Base-by-base conservation (phyloP, 2,797 vertebrate species). In the Takifugu rubripes region DNA sequence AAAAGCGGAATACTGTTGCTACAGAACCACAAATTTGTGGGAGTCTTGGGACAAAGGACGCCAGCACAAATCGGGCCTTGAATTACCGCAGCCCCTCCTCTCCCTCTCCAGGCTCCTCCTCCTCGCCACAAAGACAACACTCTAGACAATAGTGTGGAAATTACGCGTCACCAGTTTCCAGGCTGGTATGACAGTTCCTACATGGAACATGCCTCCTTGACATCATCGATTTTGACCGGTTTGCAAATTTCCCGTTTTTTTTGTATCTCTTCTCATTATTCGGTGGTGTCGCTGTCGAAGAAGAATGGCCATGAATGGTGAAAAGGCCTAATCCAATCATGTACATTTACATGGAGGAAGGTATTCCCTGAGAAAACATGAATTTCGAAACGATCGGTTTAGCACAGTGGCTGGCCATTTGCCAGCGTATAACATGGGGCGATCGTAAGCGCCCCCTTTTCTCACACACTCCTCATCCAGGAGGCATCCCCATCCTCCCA, bases 41-140 rank as follows among this genome's bases (percentile, higher is more conserved):
- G 72, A 84, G 84, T 73, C 80, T 84, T 66, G 50, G 79, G 81
- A 92, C 90, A 91, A 92, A 92, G 79, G 81, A 83, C 42, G 73
- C 68, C 79, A 77, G 43, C 46, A 80, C 88, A 87, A 85, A 80
- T 89, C 80, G 74, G 74, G 80, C 81, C 76, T 71, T 75, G 78
- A 89, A 90, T 92, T 88, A 90, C 82, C 56, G 48, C 66, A 64
- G 45, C 51, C 81, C 82, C 83, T 75, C 62, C 72, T 74, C 74
- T 70, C 77, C 46, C 46, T 3, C 49, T 48, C 21, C 12, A 1
- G 46, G 59, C 58, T 51, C 56, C 70, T 51, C 53, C 54, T 61
- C 42, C 4, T 43, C 44, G 5, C n/a, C 60, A 49, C 49, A 74
- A 81, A 75, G 70, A 70, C 72, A 7, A 72, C 78, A 82, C 78